Evolutionary conservation across 2,797 vertebrate species (phyloP), one percentile per base, ranked within the genome.

Genomic region (Sylvilagus floridanus): DNA sequence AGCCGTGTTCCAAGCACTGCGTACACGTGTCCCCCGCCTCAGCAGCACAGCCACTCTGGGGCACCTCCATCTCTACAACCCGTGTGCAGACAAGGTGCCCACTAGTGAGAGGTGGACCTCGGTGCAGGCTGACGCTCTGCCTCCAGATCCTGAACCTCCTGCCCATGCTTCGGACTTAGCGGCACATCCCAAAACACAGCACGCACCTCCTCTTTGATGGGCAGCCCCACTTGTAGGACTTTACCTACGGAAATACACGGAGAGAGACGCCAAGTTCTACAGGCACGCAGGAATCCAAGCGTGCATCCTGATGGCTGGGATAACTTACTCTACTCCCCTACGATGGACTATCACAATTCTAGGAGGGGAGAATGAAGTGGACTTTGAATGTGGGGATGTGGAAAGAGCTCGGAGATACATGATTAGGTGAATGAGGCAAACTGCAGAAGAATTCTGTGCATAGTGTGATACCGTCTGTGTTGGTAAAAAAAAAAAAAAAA

Each of bases 291-390:
- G 52, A 75, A 78, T 14, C n/a, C 32, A 71, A 57, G 19, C 28
- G 13, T 69, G 26, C 19, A 19, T 35, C 26, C 72, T 37, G 79
- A 62, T 32, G 65, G 17, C 30, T 60, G 47, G 75, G 73, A 91
- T 75, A 84, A 81, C 75, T 84, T 54, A 93, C 93, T 84, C 16
- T 30, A 72, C 19, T 57, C 82, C 32, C 30, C 30, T 85, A 13
- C 65, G 22, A 62, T 83, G 30, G 26, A 86, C 30, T 81, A 76
- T 30, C 88, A 83, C 26, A 85, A 69, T 86, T 88, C 12, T 76
- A 24, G 72, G 37, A 37, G 37, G 87, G 86, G 57, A 7, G 5
- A 50, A 54, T 0, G 7, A 92, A 22, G n/a, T 69, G n/a, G 65
- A 50, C 17, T 57, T 26, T 62, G 83, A 83, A 76, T 32, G 17